These are phyloP conservation scores for Ernsta delagoae DNA, from an alignment of 2,888 invertebrate species.

Conservation along the genomic window DNA sequence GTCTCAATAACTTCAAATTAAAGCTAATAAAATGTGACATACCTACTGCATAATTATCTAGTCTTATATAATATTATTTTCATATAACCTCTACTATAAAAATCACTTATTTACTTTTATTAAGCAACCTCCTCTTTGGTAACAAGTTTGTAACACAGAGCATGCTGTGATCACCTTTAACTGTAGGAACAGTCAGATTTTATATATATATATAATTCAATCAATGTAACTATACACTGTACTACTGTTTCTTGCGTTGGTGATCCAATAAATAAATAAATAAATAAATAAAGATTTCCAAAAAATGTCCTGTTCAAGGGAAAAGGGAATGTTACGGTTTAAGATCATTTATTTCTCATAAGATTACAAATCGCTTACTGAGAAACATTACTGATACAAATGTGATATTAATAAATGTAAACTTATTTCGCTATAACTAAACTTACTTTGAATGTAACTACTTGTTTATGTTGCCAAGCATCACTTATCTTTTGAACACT, in stretches of 20 bases:
- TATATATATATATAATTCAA: not conserved
- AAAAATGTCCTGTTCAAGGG: too few relatives aligned
- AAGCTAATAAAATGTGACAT: not conserved
- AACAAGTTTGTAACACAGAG: not conserved
- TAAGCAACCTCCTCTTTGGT: not conserved
- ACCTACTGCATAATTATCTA: not conserved
- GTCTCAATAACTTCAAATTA: not conserved
- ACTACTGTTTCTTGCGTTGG: not conserved
- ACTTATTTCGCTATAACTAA: too few relatives aligned
- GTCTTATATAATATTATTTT: not conserved
- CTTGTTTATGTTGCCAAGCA: too few relatives aligned
- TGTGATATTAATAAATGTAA: too few relatives aligned
- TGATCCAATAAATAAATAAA: slow-evolving; percentile 1
- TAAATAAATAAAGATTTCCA: not conserved
- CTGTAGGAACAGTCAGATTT: not conserved
- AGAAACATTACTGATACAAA: too few relatives aligned
- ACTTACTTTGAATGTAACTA: too few relatives aligned
- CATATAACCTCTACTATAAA: not conserved
- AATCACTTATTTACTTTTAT: not conserved
- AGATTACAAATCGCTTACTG: too few relatives aligned
- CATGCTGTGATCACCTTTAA: not conserved
- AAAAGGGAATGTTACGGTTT: too few relatives aligned
- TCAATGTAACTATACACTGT: not conserved
- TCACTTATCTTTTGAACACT: too few relatives aligned
- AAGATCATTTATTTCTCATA: too few relatives aligned